These are phyloP conservation scores for Sinhomidia bicolor DNA, from an alignment of 2,888 invertebrate species.

Conservation along the genomic window DNA sequence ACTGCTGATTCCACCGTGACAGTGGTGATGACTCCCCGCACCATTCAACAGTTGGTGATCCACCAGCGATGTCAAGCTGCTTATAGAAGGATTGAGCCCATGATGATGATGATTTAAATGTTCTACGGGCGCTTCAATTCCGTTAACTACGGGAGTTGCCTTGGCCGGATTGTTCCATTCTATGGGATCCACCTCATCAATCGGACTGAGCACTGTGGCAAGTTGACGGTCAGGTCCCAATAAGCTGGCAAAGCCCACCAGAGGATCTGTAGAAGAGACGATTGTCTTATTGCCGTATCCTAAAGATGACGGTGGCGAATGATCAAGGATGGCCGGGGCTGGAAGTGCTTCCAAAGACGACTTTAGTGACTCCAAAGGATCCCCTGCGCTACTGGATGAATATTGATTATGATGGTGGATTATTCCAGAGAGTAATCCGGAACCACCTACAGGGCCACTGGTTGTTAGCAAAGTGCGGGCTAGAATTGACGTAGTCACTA, in stretches of 20 bases:
- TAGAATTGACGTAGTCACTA: slow-evolving; percentile 80
- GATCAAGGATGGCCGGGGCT: slow-evolving; percentile 71
- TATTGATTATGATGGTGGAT: slow-evolving; percentile 8
- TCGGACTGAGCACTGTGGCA: slow-evolving; percentile 77
- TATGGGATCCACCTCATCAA: slow-evolving; percentile 74
- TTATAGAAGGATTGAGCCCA: slow-evolving; percentile 63
- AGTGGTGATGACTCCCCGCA: background rate
- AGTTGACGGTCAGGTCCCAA: slow-evolving; percentile 61
- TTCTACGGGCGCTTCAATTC: background rate
- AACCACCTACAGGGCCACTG: slow-evolving; percentile 56
- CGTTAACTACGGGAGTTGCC: slow-evolving; percentile 58
- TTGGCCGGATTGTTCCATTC: slow-evolving; percentile 70
- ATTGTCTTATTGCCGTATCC: slow-evolving; percentile 59
- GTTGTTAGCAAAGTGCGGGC: slow-evolving; percentile 79
- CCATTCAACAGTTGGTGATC: slow-evolving; percentile 64
- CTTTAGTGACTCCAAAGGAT: slow-evolving; percentile 77
- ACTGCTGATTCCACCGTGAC: background rate
- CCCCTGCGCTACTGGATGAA: slow-evolving; percentile 32
- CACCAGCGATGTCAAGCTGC: slow-evolving; percentile 49
- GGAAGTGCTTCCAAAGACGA: slow-evolving; percentile 78
- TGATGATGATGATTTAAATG: slow-evolving; percentile 48
- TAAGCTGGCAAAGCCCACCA: slow-evolving; percentile 36
- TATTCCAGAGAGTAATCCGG: background rate
- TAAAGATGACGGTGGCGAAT: background rate
- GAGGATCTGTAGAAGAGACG: slow-evolving; percentile 6